These are phyloP conservation scores for Rosalia funebris DNA, from an alignment of 2,888 invertebrate genomes.

Conservation along the genomic window DNA sequence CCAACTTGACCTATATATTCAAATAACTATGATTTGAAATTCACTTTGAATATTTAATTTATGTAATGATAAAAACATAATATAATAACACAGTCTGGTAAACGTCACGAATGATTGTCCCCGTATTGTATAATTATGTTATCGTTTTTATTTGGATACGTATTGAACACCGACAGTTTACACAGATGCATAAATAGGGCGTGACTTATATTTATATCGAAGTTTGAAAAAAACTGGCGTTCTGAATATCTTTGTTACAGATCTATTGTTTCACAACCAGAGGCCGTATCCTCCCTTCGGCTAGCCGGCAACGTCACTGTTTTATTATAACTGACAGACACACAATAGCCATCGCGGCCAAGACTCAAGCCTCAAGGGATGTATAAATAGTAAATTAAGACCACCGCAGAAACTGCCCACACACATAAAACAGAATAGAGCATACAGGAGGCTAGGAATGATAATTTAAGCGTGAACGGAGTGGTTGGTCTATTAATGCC, in stretches of 20 bases:
- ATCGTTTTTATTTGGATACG: no score
- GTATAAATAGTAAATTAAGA: slow-evolving; percentile 20
- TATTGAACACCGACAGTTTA: no score
- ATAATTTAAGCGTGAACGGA: background rate
- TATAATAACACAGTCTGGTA: no score
- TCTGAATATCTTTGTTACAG: background rate
- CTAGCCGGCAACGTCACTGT: slow-evolving; percentile 11
- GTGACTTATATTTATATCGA: no score
- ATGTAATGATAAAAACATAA: no score
- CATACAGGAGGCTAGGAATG: background rate
- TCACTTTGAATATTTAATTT: no score
- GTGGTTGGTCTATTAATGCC: background rate
- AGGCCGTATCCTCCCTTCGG: background rate
- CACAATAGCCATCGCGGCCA: slow-evolving; percentile 11
- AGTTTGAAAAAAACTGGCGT: no score
- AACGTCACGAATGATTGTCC: no score
- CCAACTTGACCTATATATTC: no score
- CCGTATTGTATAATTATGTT: no score
- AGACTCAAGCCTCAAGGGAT: slow-evolving; percentile 1
- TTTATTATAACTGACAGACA: slow-evolving; percentile 18
- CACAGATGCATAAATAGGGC: no score
- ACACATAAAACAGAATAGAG: background rate
- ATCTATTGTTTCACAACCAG: background rate
- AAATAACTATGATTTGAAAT: no score
- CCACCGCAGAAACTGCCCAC: slow-evolving; percentile 10